Evolutionary conservation across 2,888 invertebrate genomes (phyloP), one percentile per base, ranked within the genome.

Genomic region (Cyaniris semiargus): DNA sequence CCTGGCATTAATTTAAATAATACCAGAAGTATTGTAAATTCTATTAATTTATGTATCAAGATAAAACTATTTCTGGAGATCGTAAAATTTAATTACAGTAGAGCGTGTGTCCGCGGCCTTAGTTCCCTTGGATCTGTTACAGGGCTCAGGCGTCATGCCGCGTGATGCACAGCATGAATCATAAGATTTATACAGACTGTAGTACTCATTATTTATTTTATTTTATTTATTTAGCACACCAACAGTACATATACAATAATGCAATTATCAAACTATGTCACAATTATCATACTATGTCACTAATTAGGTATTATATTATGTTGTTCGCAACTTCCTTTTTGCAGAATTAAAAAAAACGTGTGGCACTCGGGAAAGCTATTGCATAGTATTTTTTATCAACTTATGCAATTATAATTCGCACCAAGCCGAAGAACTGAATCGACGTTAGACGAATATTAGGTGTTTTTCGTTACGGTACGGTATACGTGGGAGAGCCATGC

Each of bases 101-200:
- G 44, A 13, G 23, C 23, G n/a, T 60, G 72, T 74, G 38, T 38
- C 34, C 72, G 7, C 44, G n/a, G 44, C 77, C 60, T 74, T 72
- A 77, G 44, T 74, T 74, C 74, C 74, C 53, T 74, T 74, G 72
- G 44, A 77, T 72, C 23, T 56, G 72, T 72, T 72, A 58, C 77
- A 72, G 72, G 77, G 77, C 60, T 72, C 44, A 77, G 23, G 58
- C n/a, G 38, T 72, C 56, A 60, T 27, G 8, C 77, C 58, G 72
- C 58, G 34, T 72, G 77, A 77, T 77, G 77, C 77, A 77, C 34
- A 71, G 13, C 23, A 72, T 77, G 72, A 77, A 77, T 77, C 77
- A 77, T 72, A 56, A 23, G 21, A 56, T 34, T 71, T 53, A 44
- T 71, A 71, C 13, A 44, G 23, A 58, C 38, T 72, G 15, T 23